phyloP scores from a whole-genome alignment of 1,140 invertebrate genomes.

The Hetaerina americana region DNA sequence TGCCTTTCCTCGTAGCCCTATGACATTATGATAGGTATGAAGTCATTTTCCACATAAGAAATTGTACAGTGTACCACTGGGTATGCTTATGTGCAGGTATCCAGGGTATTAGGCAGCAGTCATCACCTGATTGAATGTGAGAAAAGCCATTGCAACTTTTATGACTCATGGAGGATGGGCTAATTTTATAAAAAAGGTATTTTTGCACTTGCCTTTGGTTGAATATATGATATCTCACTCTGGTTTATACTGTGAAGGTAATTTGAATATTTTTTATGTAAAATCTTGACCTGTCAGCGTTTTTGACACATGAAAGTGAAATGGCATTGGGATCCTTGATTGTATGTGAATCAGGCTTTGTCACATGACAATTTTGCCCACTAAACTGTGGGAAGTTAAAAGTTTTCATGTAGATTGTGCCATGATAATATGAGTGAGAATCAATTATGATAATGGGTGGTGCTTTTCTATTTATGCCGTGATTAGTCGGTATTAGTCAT shows the following conservation, averaged over 20 bases:
- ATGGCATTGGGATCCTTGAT: not conserved
- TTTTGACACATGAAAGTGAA: not conserved
- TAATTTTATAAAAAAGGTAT: constrained; percentile 1
- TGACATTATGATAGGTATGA: not conserved
- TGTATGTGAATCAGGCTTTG: not conserved
- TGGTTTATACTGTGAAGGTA: not conserved
- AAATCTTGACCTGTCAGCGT: not conserved
- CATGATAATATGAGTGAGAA: too few relatives aligned
- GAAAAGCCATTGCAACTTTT: not conserved
- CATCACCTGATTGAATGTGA: not conserved
- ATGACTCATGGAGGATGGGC: not conserved
- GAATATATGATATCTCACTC: not conserved
- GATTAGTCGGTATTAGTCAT: not conserved
- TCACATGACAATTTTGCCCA: too few relatives aligned
- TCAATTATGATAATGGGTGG: not conserved
- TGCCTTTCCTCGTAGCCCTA: not conserved
- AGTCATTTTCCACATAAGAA: not conserved
- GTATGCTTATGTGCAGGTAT: not conserved
- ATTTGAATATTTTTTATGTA: not conserved
- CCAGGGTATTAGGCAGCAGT: not conserved
- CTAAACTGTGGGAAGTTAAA: too few relatives aligned
- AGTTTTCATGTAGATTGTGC: too few relatives aligned
- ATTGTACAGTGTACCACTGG: not conserved
- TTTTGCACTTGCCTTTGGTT: not conserved
- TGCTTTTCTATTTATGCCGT: not conserved